Evolutionary conservation across 2,888 invertebrate species (phyloP), one percentile per base, ranked within the genome.

Genomic region (Drosophila multiciliata): DNA sequence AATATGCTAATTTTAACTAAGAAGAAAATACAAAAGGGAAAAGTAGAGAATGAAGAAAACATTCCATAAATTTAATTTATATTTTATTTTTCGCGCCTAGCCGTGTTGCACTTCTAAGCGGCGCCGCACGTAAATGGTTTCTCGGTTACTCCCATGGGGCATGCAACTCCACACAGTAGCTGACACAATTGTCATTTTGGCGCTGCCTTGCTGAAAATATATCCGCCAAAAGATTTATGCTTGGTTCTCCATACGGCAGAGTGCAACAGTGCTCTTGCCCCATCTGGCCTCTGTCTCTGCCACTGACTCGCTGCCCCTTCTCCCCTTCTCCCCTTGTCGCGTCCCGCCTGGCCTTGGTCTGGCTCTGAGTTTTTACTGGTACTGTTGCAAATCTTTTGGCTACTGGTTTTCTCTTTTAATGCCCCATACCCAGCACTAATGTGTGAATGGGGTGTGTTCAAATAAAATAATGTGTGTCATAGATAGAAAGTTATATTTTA

Each of bases 131-230:
- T 42, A 29, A 57, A 62, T 73, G 57, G 26, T 57, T 40, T 38
- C 26, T 40, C 40, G 33, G 68, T 38, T n/a, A 40, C 67, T 29
- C 69, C 67, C 50, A 52, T 63, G 53, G 53, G 67, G 52, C 66
- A 59, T 55, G 61, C 60, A 67, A 45, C 71, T 11, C 75, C 74
- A 72, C 83, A 92, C 92, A 90, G 92, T 92, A 92, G 92, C 92
- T 91, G 90, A 87, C 91, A 92, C 92, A 91, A 92, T 92, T 91
- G 91, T 92, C 91, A 91, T 88, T 92, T 80, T 63, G 69, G 69
- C 80, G 81, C 84, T 83, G 87, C 84, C 82, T 78, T 67, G 76
- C 75, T 79, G 87, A 87, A 89, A 81, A 85, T 85, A 54, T 64
- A 36, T 36, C 64, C 66, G 64, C 65, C 66, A 42, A 85, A 87